A percentile compares a stretch with the other conserved stretches of the same genome.
phyloP scores from a whole-genome alignment of 2,797 vertebrate genomes.

The Gila robusta region DNA sequence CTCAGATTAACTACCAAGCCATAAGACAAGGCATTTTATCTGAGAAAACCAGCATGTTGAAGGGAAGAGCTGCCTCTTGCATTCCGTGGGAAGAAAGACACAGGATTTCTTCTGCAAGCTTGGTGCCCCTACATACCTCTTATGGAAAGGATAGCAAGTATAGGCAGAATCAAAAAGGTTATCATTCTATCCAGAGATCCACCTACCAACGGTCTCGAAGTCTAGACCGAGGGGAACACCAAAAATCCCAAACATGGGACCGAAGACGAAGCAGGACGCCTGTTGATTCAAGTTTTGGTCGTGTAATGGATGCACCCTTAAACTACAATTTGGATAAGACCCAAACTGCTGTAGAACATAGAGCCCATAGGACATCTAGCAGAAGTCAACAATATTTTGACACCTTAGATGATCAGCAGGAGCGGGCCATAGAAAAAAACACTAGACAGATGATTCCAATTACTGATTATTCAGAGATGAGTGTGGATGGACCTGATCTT shows the following conservation, averaged over 20 bases:
- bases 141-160: conserved; percentile 18
- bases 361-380: conserved; percentile 59
- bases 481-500: conserved; percentile 84
- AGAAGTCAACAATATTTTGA: conserved; percentile 52
- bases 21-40: conserved; percentile 55
- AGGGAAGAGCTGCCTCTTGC: conserved; percentile 67
- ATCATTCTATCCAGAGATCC: conserved; percentile 34
- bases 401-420: conserved; percentile 16
- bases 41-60: conserved; percentile 46
- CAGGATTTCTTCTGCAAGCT: conserved; percentile 61
- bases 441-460: conserved; percentile 29
- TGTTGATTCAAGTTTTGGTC: conserved; percentile 60
- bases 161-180: conserved; percentile 31
- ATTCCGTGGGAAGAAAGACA: conserved; percentile 69
- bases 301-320: conserved; percentile 36
- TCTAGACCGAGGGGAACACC: conserved; percentile 55
- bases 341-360: conserved; percentile 63
- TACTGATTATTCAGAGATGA: conserved; percentile 86
- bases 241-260: conserved; percentile 51
- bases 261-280: conserved; percentile 49
- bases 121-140: conserved; percentile 51
- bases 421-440: conserved; percentile 10
- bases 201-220: conserved; percentile 55
- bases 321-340: conserved; percentile 31
- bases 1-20: conserved; percentile 58